Percentiles rank a stretch among this genome's conserved stretches.
phyloP scores from a whole-genome alignment of 2,113 vertebrate genomes.

The Panthera leo region DNA sequence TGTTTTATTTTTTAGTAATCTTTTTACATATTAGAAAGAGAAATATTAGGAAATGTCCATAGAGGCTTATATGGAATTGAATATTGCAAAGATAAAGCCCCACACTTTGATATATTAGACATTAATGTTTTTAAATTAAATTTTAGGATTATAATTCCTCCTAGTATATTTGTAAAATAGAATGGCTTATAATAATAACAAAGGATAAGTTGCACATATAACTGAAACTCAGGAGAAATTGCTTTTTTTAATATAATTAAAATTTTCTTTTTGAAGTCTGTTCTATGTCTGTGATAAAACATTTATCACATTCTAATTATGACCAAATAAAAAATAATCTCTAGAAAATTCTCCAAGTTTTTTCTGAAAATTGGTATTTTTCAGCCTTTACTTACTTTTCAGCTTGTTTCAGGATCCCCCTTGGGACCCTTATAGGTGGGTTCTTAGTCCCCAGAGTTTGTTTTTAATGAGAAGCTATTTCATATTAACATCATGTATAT shows the following conservation, averaged over 20 bases:
- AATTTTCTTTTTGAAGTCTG: not conserved
- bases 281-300: not conserved
- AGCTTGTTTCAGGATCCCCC: not conserved
- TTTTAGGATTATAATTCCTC: not conserved
- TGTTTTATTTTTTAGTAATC: not conserved
- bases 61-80: not conserved
- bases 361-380: not conserved
- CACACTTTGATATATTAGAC: not conserved
- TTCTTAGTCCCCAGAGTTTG: not conserved
- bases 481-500: not conserved
- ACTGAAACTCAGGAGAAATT: not conserved
- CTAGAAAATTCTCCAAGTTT: not conserved
- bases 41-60: not conserved
- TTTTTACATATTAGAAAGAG: slow-evolving; percentile 12
- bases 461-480: not conserved
- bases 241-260: not conserved
- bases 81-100: slow-evolving; percentile 7
- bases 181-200: not conserved
- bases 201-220: not conserved
- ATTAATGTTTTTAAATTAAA: slow-evolving; percentile 45
- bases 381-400: not conserved
- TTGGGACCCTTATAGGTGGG: not conserved
- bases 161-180: not conserved
- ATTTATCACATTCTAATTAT: not conserved
- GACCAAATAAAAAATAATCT: not conserved